Base-by-base conservation (phyloP, 2,113 vertebrate species). In the Sisor rabdophorus region DNA sequence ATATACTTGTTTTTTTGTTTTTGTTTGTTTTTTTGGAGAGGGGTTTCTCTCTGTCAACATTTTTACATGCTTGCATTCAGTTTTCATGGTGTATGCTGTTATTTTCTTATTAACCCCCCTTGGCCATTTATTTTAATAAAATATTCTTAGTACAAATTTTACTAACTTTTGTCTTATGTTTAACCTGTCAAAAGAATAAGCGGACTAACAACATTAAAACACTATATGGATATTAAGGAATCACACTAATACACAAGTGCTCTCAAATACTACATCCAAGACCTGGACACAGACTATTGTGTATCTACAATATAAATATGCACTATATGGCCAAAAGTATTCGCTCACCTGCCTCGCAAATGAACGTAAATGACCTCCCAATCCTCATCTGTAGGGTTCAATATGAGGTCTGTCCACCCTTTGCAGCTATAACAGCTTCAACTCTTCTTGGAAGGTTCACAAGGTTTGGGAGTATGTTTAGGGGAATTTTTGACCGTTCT, bases 91-190 rank as follows among this genome's bases (percentile, higher is more conserved):
- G 91, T 93, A 91, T 93, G 92, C 91, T 92, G 91, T 91, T 93
- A 88, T 90, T 93, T 91, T 90, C 89, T 92, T 93, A 92, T 92
- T 93, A 92, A 93, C 91, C 61, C 47, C 32, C 54, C 68, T 88
- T 91, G 92, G 90, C 87, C 91, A 92, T 93, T 93, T 93, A 93
- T 92, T 93, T 93, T 93, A 93, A 93, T 93, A 93, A 93, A 93
- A 93, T 91, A 92, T 93, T 93, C 91, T 92, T 92, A 93, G 92
- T 92, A 93, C 89, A 91, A 93, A 92, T 93, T 92, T 92, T 92
- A 93, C 92, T 93, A 93, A 93, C 92, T 91, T 85, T 81, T 90
- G 89, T 93, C 90, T 91, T 92, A 90, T 92, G 90, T 90, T 92
- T 93, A 92, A 92, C 91, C 91, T 88, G 85, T 91, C 88, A 90